Evolutionary conservation across 2,888 invertebrate genomes (phyloP).

Genomic region (Archaeoteleia sp.): DNA sequence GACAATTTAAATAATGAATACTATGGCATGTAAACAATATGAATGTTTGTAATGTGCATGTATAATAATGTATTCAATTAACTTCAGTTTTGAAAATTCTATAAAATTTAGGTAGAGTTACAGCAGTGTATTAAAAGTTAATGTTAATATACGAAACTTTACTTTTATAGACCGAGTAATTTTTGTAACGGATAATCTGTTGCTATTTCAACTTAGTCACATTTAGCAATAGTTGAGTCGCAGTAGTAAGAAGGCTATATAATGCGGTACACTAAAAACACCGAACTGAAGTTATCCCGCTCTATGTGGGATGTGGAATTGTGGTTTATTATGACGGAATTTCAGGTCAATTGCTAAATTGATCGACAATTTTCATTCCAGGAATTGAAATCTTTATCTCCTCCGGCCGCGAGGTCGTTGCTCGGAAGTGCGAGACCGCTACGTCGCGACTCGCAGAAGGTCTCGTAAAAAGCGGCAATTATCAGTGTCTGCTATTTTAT

Average conservation of each 20-base stretch:
- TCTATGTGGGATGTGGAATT: slow-evolving; percentile 64
- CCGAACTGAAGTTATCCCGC: slow-evolving; percentile 44
- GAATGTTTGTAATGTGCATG: too few relatives aligned
- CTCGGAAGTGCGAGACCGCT: slow-evolving; percentile 59
- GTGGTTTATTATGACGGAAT: slow-evolving; percentile 68
- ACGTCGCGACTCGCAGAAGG: slow-evolving; percentile 51
- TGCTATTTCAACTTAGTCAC: too few relatives aligned
- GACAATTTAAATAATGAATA: too few relatives aligned
- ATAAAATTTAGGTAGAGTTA: too few relatives aligned
- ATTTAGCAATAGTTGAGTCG: slow-evolving; percentile 6
- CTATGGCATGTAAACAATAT: too few relatives aligned
- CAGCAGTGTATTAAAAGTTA: too few relatives aligned
- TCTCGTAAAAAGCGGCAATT: slow-evolving; percentile 69
- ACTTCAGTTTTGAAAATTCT: too few relatives aligned
- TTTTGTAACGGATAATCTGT: too few relatives aligned
- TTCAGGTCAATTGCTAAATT: slow-evolving; percentile 72
- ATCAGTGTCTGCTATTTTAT: slow-evolving; percentile 70
- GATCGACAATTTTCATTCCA: slow-evolving; percentile 72
- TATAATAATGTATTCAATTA: too few relatives aligned
- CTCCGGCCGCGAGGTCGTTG: slow-evolving; percentile 62
- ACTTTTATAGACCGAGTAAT: too few relatives aligned
- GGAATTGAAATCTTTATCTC: slow-evolving; percentile 70
- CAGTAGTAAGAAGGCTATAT: slow-evolving; percentile 29
- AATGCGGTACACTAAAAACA: slow-evolving; percentile 58
- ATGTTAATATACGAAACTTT: too few relatives aligned